Conservation (phyloP, 1,140 invertebrate genomes). For the Diachasma alloeum region DNA sequence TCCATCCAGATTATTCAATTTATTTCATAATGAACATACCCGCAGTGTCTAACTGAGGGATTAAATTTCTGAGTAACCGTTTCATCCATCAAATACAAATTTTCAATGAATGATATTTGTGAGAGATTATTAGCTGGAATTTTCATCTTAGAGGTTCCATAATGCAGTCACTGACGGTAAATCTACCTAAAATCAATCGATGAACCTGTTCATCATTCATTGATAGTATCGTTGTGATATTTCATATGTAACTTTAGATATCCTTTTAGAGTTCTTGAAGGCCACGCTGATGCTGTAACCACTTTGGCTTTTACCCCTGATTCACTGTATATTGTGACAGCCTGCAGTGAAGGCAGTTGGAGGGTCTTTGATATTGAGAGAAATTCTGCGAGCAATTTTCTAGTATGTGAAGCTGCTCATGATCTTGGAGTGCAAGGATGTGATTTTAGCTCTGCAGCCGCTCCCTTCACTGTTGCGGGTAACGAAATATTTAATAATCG, state of each 20-base stretch:
- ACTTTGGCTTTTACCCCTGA: constrained; percentile 74
- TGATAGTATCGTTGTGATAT: background rate
- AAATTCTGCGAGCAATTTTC: constrained; percentile 36
- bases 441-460: constrained; percentile 69
- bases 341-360: constrained; percentile 72
- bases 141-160: no score
- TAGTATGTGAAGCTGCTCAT: constrained; percentile 69
- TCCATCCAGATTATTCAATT: no score
- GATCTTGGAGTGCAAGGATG: constrained; percentile 76
- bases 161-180: no score
- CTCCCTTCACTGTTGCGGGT: constrained; percentile 51
- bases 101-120: no score
- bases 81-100: no score
- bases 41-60: no score
- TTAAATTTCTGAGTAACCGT: no score
- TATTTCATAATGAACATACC: no score
- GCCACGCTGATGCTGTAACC: constrained; percentile 69
- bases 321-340: constrained; percentile 70
- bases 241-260: background rate
- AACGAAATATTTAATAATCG: background rate
- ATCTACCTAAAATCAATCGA: background rate
- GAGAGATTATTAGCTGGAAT: no score
- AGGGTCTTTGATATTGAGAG: constrained; percentile 48
- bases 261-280: constrained; percentile 61
- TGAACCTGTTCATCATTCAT: background rate